A percentile compares a stretch with the other conserved stretches of the same genome.
These are phyloP conservation scores for Psylliodes chrysocephalus DNA, from an alignment of 2,888 invertebrate species.

Conservation along the genomic window DNA sequence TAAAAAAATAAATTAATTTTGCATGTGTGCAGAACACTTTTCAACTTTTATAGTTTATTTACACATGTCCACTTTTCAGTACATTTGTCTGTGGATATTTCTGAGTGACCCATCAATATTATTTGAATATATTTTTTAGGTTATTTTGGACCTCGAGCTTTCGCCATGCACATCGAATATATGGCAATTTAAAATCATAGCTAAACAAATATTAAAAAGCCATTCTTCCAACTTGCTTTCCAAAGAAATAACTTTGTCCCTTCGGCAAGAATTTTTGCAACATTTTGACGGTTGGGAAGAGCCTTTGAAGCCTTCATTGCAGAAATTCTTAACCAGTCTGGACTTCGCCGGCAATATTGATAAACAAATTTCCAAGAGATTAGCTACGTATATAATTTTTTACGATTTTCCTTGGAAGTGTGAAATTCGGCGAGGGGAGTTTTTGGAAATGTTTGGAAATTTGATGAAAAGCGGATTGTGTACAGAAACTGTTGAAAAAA, in stretches of 20 bases:
- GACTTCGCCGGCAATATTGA: conserved; percentile 57
- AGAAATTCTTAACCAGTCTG: conserved; percentile 66
- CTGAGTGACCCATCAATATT: no score
- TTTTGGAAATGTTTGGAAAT: conserved; percentile 51
- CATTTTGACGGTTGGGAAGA: conserved; percentile 70
- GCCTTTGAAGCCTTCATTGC: conserved; percentile 53
- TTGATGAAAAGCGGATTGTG: conserved; percentile 32
- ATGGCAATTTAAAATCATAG: conserved; percentile 79
- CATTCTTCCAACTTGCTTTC: conserved; percentile 67
- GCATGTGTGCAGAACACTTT: no score
- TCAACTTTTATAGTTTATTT: no score
- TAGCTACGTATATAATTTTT: conserved; percentile 69
- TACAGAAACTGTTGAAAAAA: conserved; percentile 38
- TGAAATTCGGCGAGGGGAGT: conserved; percentile 54
- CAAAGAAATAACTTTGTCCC: conserved; percentile 71
- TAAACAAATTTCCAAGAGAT: conserved; percentile 59
- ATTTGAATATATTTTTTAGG: conserved; percentile 48
- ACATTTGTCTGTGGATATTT: no score
- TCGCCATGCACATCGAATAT: conserved; percentile 70
- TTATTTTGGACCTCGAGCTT: conserved; percentile 54
- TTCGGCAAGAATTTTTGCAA: conserved; percentile 69
- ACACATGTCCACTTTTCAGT: no score
- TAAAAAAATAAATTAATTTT: no score
- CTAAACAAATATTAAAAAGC: conserved; percentile 66
- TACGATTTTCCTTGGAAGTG: conserved; percentile 68